These are phyloP conservation scores for Magallana angulata DNA, from an alignment of 1,140 invertebrate genomes.

Conservation along the genomic window DNA sequence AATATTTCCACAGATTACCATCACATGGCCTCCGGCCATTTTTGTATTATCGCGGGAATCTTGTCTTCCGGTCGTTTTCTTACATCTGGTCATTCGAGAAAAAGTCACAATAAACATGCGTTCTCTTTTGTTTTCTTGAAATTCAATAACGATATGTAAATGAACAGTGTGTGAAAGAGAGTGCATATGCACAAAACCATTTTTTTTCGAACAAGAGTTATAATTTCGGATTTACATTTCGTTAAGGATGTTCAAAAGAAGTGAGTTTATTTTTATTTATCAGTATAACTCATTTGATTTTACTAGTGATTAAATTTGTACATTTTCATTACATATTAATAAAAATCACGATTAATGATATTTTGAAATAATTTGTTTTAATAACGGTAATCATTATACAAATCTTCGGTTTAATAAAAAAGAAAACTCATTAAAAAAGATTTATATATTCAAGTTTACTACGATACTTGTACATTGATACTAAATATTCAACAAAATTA, in stretches of 20 bases:
- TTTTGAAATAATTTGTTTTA: no score
- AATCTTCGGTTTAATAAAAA: no score
- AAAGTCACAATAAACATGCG: background rate
- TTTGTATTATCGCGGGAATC: background rate
- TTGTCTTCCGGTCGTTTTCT: background rate
- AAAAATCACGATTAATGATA: no score
- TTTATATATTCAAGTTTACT: no score
- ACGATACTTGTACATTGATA: no score
- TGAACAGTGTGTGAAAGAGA: background rate
- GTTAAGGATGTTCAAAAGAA: background rate
- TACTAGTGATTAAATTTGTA: no score
- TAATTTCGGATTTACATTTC: background rate
- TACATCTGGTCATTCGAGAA: constrained; percentile 7
- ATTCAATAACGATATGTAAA: background rate
- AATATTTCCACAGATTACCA: background rate
- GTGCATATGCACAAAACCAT: background rate
- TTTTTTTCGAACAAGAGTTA: background rate
- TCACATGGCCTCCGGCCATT: background rate
- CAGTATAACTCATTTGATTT: no score
- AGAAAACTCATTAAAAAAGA: no score
- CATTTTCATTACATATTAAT: no score
- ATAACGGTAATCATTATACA: no score
- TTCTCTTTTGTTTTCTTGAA: background rate
- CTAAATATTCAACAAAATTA: no score
- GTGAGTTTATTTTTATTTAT: background rate